Evolutionary conservation across 2,113 vertebrate species (phyloP), one percentile per base, ranked within the genome.

Genomic region (Megalops atlanticus): DNA sequence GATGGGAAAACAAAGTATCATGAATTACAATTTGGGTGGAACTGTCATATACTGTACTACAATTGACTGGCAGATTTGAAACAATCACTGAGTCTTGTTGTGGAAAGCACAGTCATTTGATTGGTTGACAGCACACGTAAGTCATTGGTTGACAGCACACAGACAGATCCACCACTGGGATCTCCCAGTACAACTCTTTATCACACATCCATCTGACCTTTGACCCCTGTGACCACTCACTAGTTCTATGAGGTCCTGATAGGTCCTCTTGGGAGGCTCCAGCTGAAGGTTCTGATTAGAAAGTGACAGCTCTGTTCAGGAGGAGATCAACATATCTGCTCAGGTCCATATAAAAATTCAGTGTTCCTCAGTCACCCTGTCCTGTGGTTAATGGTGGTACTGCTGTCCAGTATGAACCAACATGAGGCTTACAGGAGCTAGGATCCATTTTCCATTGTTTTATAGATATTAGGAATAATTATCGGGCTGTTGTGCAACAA

Each of bases 291-390:
- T 18, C 18, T n/a, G 52, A 8, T n/a, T 58, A 24, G 18, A n/a
- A n/a, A 58, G 52, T 58, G 52, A 58, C 52, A 58, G 52, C 24
- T 58, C 52, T 58, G 52, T n/a, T 58, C 52, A 58, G 52, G 52
- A 58, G 21, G 58, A 64, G 18, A 64, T 64, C n/a, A 10, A 1
- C n/a, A 24, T 11, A 64, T 64, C 58, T 64, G 58, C 58, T 64
- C 2, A 24, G 58, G 6, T 64, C 58, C n/a, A n/a, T n/a, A 64
- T 64, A 11, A 31, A 8, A 4, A n/a, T n/a, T 31, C 3, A 64
- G 18, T 8, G 24, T 18, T 8, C 24, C 24, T 58, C 52, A 31
- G 58, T 64, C 58, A 64, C 11, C 24, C n/a, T 31, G 18, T 58
- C 52, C 52, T 24, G 21, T n/a, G 24, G 24, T n/a, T 18, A 58